Base-by-base conservation (phyloP, 2,797 vertebrate species). In the Anniella stebbinsi region DNA sequence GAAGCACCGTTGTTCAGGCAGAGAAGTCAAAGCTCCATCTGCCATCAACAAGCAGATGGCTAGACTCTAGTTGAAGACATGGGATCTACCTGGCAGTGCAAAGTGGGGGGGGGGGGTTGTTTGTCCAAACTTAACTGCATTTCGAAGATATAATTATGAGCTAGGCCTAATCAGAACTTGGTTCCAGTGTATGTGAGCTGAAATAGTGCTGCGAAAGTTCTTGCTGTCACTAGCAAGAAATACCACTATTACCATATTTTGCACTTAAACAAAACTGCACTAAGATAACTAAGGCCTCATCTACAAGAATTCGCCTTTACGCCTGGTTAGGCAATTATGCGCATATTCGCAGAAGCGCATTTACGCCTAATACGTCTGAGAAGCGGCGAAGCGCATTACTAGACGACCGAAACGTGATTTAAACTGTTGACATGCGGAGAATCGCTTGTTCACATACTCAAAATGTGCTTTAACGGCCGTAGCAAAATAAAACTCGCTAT, bases 131-230 rank as follows among this genome's bases (percentile, higher is more conserved):
- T 45, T 30, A 48, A 8, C 51, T 78, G 51, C 21, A 36, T 67
- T 70, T 85, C 60, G 73, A 80, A 51, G 48, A 12, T 89, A 66
- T 45, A 82, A 57, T 82, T n/a, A 63, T 57, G 69, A 82, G 17
- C 67, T 21, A 41, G 21, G 12, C 15, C 18, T n/a, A 36, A 63
- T 41, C 17, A 21, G 45, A n/a, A 25, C 28, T 69, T 54, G 36
- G 75, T 23, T 76, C 38, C 13, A 48, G 28, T 73, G 54, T 38
- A 36, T 63, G 1, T 45, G 28, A 73, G 63, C 36, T 63, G 28
- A 41, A 11, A 28, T 60, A 57, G 75, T 17, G 25, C 28, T 69
- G 17, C 12, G 75, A 17, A 67, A 67, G 57, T 6, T 41, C 28
- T 63, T 80, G 41, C 30, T 66, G 25, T 9, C 30, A 70, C 7